A percentile compares a stretch with the other conserved stretches of the same genome.
These are phyloP conservation scores for Echinarachnius parma DNA, from an alignment of 53 echinoderm and acorn worm species.

Conservation along the genomic window DNA sequence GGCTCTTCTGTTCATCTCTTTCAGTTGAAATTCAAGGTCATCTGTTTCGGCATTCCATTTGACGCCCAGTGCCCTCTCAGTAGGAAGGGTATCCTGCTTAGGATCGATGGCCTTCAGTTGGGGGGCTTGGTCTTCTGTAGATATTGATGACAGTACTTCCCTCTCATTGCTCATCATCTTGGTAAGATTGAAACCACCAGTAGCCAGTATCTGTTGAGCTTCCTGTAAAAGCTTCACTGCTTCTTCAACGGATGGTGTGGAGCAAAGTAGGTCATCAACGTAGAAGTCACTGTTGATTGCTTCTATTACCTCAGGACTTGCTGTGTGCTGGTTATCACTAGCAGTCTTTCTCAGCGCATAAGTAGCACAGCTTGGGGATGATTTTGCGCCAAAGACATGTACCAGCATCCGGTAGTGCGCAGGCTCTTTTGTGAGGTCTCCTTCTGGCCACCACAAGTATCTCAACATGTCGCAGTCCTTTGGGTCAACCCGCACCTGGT, in stretches of 20 bases:
- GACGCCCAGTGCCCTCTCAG: background rate
- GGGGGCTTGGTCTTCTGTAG: background rate
- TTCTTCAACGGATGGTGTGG: constrained; percentile 35
- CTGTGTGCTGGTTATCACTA: constrained; percentile 16
- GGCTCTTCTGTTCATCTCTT: background rate
- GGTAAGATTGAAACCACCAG: background rate
- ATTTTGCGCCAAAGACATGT: constrained; percentile 58
- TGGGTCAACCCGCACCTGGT: constrained; percentile 17
- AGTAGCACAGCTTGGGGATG: constrained; percentile 64
- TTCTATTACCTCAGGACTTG: constrained; percentile 36
- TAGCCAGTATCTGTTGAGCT: background rate
- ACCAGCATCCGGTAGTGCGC: constrained; percentile 55
- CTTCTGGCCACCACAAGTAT: constrained; percentile 39
- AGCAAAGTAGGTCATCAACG: constrained; percentile 60
- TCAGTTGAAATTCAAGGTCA: constrained; percentile 24
- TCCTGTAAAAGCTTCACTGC: background rate
- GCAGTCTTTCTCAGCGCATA: constrained; percentile 58
- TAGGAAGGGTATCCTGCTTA: background rate
- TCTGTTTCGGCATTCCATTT: constrained; percentile 53
- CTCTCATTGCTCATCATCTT: background rate
- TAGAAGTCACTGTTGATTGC: constrained; percentile 57
- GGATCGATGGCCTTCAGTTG: background rate
- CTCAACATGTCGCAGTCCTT: constrained; percentile 18
- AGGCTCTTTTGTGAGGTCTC: constrained; percentile 19
- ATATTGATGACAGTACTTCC: background rate